Evolutionary conservation across 2,888 invertebrate genomes (phyloP), one percentile per base, ranked within the genome.

Genomic region (Drosophila differens): DNA sequence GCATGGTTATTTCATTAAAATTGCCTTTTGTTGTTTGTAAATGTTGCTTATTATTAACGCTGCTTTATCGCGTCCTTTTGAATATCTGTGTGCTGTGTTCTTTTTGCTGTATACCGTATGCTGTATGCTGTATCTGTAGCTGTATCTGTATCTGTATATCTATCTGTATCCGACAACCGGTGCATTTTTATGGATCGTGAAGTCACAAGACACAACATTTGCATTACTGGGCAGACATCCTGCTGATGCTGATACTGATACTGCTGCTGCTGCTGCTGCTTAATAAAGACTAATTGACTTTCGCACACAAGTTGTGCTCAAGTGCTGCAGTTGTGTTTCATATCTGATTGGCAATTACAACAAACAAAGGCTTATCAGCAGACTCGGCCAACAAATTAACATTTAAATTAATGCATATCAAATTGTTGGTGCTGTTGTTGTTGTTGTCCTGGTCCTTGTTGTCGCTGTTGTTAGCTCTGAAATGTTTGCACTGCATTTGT

Each of bases 21-120:
- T 90, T 75, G 89, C 85, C 87, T 88, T 88, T 90, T 90, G 87
- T 90, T 88, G 87, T 90, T 90, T 90, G 87, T 85, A 85, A 88
- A 90, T 88, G 87, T 90, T 90, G 82, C 87, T 88, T 82, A 90
- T 88, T 88, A 88, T 88, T 88, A 88, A 85, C 90, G 77, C 82
- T 79, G 81, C 87, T 85, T 71, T 87, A 83, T 85, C 80, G 76
- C 73, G 64, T 79, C 70, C 63, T 61, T 73, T 79, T 74, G 41
- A 67, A 75, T 81, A 70, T 74, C 65, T 70, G 57, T 35, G 39
- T n/a, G 39, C 37, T n/a, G n/a, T 55, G 37, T 55, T 54, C 53
- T 37, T 2, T 22, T 47, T 47, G n/a, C n/a, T 10, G 2, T 14
- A 7, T 22, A 41, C 33, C 52, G 44, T n/a, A 41, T 41, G 14